These are phyloP conservation scores for Eilema griseolum DNA, from an alignment of 2,888 invertebrate genomes.

Conservation along the genomic window DNA sequence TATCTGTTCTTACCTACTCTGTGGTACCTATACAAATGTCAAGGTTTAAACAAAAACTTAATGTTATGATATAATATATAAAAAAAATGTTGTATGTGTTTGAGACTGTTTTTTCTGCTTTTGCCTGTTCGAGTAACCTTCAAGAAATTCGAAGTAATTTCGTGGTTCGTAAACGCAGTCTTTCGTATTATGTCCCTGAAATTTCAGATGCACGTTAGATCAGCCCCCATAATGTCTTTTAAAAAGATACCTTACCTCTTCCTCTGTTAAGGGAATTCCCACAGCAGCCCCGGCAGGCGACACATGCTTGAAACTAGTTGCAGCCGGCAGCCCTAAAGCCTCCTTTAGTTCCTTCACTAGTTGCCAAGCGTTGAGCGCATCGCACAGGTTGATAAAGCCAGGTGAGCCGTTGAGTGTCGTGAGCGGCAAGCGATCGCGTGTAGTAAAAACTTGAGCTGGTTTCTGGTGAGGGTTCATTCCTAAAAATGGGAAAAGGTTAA, in stretches of 20 bases:
- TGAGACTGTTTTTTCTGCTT: too few species aligned
- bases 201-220: not conserved
- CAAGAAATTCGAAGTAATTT: too few species aligned
- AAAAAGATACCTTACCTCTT: constrained; percentile 84
- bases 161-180: too few species aligned
- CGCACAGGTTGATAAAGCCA: constrained; percentile 98
- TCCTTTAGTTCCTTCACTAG: constrained; percentile 95
- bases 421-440: constrained; percentile 92
- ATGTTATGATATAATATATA: too few species aligned
- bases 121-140: too few species aligned
- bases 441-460: constrained; percentile 96
- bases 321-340: constrained; percentile 94
- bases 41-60: not conserved
- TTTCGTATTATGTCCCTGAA: too few species aligned
- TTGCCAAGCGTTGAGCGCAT: constrained; percentile 99
- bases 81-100: too few species aligned
- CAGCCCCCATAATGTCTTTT: not conserved
- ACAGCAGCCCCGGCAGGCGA: constrained; percentile 99
- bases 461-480: constrained; percentile 99
- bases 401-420: constrained; percentile 97
- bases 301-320: constrained; percentile 99
- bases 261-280: constrained; percentile 91
- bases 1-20: not conserved
- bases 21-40: not conserved
- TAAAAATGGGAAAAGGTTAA: constrained; percentile 38